Evolutionary conservation across 2,113 vertebrate genomes (phyloP), one percentile per base, ranked within the genome.

Genomic region (Chlorodrepanis virens): DNA sequence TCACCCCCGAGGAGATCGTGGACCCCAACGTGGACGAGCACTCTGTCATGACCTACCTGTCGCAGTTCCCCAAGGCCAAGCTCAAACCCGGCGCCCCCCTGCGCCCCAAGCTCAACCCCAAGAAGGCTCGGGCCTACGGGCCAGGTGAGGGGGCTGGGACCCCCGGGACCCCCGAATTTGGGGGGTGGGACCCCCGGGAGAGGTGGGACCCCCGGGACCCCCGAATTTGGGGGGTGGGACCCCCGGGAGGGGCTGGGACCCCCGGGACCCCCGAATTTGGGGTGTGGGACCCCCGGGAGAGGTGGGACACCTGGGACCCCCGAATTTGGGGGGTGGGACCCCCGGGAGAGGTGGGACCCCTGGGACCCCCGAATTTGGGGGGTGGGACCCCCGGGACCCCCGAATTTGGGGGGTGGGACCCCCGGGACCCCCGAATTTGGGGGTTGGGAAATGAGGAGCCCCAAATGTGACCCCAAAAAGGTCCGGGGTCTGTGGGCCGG

Each of bases 1-100:
- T 61, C 59, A 39, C 59, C 59, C 59, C 59, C 59, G 59, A 61
- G 59, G 59, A 61, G 59, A 61, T 61, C 59, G 59, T 61, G 59
- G 59, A 61, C 59, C 59, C 59, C 59, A 61, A 61, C 17, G 59
- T 61, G 24, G 59, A 61, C 59, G 59, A 61, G 37, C 59, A 61
- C 59, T 61, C 59, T 1, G 59, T 61, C 25, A 61, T 61, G 59
- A 61, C 59, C 5, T 61, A 61, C 59, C 59, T 61, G 59, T 39
- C 37, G 1, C 59, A 61, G 59, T 61, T 61, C 60, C 60, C 60
- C 60, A 63, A 63, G 4, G 99, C 98, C 83, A 99, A 99, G 60
- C 60, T 63, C 60, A 63, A 63, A 14, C 60, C 96, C 5, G 49
- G 35, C 14, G 68, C 27, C 8, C 37, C 69, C 28, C 49, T 23